Evolutionary conservation across 2,113 vertebrate species (phyloP).

Genomic region (Anser cygnoides): DNA sequence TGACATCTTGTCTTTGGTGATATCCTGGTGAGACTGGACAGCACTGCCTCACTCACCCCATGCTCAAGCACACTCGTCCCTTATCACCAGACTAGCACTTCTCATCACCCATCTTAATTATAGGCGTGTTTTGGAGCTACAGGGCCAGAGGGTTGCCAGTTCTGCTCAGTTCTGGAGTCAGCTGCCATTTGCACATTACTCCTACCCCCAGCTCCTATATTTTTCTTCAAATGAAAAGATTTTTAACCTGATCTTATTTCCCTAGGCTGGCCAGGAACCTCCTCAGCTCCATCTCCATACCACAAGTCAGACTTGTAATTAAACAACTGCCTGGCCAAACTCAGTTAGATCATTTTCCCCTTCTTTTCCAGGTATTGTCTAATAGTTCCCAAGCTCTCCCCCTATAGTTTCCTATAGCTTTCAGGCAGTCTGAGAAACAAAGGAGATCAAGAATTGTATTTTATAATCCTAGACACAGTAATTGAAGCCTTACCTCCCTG

Average conservation of each 20-base stretch:
- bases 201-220: neutral
- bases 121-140: neutral
- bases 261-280: neutral
- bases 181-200: neutral
- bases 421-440: constrained; percentile 18
- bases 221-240: neutral
- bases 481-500: neutral
- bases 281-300: neutral
- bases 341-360: neutral
- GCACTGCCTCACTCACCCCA: neutral
- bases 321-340: neutral
- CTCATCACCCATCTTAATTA: neutral
- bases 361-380: constrained; percentile 46
- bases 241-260: neutral
- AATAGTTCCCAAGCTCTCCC: neutral
- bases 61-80: neutral
- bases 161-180: neutral
- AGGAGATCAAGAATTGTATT: neutral
- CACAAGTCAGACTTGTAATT: neutral
- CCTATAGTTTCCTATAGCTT: neutral
- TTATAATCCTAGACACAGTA: neutral
- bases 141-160: neutral
- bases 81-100: neutral
- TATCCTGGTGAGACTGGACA: neutral
- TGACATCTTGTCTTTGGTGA: neutral